A percentile compares a stretch with the other conserved stretches of the same genome.
Conservation (phyloP, 2,797 vertebrate species). For the Peromyscus melanophrys region DNA sequence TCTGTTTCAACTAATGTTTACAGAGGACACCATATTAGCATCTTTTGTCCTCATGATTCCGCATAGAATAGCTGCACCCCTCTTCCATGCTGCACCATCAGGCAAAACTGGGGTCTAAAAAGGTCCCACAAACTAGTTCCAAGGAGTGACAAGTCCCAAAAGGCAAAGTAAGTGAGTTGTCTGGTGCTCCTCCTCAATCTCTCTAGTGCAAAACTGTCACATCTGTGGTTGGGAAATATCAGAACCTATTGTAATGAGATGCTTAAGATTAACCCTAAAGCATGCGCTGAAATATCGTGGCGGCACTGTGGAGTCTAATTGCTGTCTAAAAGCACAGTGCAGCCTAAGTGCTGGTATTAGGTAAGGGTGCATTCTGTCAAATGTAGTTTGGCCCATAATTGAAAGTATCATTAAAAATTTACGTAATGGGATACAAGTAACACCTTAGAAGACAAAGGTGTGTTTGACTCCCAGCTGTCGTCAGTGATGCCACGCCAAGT, state of each 20-base stretch:
- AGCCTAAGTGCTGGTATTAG: conserved; percentile 90
- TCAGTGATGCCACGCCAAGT: conserved; percentile 68
- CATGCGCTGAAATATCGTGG: conserved; percentile 87
- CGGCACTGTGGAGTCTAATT: conserved; percentile 88
- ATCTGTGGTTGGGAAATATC: conserved; percentile 64
- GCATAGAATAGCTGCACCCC: not conserved
- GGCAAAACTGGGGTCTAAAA: not conserved
- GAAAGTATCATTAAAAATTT: conserved; percentile 90
- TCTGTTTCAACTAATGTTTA: not conserved
- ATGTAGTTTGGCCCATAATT: conserved; percentile 87
- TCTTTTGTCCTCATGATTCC: not conserved
- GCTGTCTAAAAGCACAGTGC: conserved; percentile 87
- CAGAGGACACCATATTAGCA: not conserved
- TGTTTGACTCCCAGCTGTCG: conserved; percentile 70
- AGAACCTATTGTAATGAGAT: conserved; percentile 87
- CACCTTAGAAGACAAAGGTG: conserved; percentile 79
- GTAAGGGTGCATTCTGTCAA: conserved; percentile 87
- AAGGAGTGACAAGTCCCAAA: not conserved
- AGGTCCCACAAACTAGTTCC: not conserved
- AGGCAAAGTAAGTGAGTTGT: not conserved
- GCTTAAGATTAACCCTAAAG: conserved; percentile 88
- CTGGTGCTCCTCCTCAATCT: conserved; percentile 69
- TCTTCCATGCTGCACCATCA: not conserved
- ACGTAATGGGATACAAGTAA: conserved; percentile 87
- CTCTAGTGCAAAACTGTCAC: conserved; percentile 72